Conservation (phyloP, 2,113 vertebrate species). For the Struthio camelus region DNA sequence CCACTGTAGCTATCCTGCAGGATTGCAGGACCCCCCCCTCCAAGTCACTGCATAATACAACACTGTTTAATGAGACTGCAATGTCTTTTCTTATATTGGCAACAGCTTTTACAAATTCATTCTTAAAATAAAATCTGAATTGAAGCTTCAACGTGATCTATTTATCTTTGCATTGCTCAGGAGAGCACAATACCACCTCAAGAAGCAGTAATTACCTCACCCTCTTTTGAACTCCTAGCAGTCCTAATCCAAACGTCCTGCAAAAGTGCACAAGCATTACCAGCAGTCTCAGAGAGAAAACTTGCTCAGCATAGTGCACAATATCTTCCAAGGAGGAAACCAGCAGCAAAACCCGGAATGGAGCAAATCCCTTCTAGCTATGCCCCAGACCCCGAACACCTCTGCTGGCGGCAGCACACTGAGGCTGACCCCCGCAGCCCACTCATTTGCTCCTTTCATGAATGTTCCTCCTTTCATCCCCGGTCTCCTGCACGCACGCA, state of each 20-base stretch:
- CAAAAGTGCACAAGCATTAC: not conserved
- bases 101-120: not conserved
- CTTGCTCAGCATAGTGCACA: not conserved
- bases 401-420: not conserved
- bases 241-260: not conserved
- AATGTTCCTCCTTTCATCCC: not conserved
- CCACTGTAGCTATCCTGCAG: not conserved
- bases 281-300: conserved; percentile 3
- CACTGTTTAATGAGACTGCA: not conserved
- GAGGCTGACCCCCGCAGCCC: accelerated
- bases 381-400: not conserved
- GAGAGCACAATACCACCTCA: not conserved
- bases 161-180: not conserved
- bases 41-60: not conserved
- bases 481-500: not conserved
- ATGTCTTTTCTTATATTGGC: not conserved
- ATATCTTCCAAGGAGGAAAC: not conserved
- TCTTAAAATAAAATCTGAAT: not conserved
- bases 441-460: not conserved
- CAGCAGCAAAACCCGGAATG: not conserved
- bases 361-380: not conserved
- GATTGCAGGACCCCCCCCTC: not conserved
- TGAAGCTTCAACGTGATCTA: not conserved
- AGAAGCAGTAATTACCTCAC: not conserved
- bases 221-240: not conserved